Percentiles rank a stretch among this genome's conserved stretches.
Evolutionary conservation across 2,888 invertebrate species (phyloP).

Genomic region (Formica aserva): DNA sequence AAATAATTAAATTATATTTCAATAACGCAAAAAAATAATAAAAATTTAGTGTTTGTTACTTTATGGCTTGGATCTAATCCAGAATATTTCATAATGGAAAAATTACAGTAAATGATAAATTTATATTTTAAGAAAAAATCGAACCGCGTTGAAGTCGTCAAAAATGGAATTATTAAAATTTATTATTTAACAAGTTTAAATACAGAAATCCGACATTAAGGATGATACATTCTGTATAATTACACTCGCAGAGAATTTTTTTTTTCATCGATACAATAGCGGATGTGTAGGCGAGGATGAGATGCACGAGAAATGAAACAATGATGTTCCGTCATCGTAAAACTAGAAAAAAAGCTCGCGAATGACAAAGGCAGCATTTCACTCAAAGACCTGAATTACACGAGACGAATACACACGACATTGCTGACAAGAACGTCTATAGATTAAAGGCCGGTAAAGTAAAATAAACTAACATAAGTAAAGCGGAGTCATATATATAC

Average conservation of each 20-base stretch:
- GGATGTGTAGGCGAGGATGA: neutral
- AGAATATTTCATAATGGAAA: neutral
- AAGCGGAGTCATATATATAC: neutral
- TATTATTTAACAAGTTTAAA: neutral
- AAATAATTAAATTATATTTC: neutral
- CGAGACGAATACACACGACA: constrained; percentile 9
- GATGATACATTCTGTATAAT: neutral
- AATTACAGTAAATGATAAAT: neutral
- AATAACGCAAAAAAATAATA: neutral
- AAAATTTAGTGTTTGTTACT: neutral
- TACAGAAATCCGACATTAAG: neutral
- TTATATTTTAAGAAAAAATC: neutral
- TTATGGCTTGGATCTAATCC: neutral
- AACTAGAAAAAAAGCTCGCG: constrained; percentile 53
- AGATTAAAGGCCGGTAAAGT: constrained; percentile 15
- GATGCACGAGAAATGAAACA: constrained; percentile 33
- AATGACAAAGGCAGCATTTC: constrained; percentile 62
- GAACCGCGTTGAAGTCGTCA: neutral
- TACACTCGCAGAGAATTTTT: neutral
- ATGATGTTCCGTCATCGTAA: constrained; percentile 55
- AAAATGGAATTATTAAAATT: neutral
- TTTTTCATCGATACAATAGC: neutral
- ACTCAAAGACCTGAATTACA: constrained; percentile 61
- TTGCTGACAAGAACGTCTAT: neutral
- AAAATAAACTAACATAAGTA: neutral